Conservation (phyloP, 2,888 invertebrate genomes). For the Drosophila cognata region DNA sequence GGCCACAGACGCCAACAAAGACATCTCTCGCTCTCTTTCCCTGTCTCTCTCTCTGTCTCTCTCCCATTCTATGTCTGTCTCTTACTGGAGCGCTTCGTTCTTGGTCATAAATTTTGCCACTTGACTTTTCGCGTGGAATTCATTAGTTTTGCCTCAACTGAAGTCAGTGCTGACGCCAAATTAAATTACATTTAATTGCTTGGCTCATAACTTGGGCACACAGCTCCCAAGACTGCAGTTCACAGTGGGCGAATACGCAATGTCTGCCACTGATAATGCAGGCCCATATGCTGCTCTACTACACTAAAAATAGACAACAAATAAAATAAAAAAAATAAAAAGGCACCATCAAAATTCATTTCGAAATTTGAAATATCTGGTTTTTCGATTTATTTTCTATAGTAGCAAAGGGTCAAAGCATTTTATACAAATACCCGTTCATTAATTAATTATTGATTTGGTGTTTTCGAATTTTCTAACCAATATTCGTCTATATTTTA, state of each 20-base stretch:
- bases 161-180: slow-evolving; percentile 62
- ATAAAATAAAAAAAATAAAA: not conserved
- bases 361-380: not conserved
- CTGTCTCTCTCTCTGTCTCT: not conserved
- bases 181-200: slow-evolving; percentile 79
- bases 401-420: not conserved
- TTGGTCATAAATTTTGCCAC: slow-evolving; percentile 71
- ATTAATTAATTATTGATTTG: not conserved
- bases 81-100: slow-evolving; percentile 8
- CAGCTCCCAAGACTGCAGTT: slow-evolving; percentile 13
- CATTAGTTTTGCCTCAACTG: slow-evolving; percentile 67
- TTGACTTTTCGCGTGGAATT: slow-evolving; percentile 79
- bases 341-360: not conserved
- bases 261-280: slow-evolving; percentile 49
- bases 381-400: not conserved
- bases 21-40: not conserved
- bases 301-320: not conserved
- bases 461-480: not conserved
- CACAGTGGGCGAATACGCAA: slow-evolving; percentile 28
- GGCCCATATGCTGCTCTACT: slow-evolving; percentile 7
- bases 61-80: not conserved
- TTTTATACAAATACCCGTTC: not conserved
- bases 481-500: not conserved
- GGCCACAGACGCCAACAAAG: slow-evolving; percentile 47
- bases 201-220: slow-evolving; percentile 62